Evolutionary conservation across 1,140 invertebrate species (phyloP).

Genomic region (Gyrodactylus bullatarudis): DNA sequence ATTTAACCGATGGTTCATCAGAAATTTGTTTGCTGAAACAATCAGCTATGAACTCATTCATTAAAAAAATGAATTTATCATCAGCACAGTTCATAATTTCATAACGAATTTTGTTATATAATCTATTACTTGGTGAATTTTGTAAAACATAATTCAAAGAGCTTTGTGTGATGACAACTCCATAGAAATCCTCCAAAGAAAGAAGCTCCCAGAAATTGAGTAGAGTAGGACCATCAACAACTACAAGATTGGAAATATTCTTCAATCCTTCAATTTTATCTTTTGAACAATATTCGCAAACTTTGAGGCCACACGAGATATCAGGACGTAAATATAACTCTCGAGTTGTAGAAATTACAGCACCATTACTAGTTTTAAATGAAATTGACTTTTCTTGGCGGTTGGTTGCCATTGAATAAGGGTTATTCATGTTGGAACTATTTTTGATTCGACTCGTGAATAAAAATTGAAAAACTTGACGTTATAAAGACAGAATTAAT

Average conservation of each 20-base stretch:
- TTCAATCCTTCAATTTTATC: neutral
- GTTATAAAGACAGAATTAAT: neutral
- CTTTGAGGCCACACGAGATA: neutral
- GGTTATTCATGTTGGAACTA: neutral
- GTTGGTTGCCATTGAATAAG: neutral
- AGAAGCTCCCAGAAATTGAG: neutral
- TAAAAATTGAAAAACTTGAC: neutral
- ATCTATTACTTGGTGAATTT: neutral
- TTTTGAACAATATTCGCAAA: neutral
- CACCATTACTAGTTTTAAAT: neutral
- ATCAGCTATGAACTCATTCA: neutral
- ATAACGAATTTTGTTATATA: neutral
- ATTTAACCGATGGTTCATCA: neutral
- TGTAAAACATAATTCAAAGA: neutral
- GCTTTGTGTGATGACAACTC: neutral
- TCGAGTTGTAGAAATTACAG: neutral
- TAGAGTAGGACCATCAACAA: neutral
- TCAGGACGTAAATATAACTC: neutral
- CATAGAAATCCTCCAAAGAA: neutral
- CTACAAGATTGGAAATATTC: neutral
- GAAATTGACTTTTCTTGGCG: neutral
- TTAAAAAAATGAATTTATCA: neutral
- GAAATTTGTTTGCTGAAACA: neutral
- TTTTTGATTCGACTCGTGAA: neutral
- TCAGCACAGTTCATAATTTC: neutral